Conservation (phyloP, 2,113 vertebrate genomes). For the Ctenodactylus gundi region DNA sequence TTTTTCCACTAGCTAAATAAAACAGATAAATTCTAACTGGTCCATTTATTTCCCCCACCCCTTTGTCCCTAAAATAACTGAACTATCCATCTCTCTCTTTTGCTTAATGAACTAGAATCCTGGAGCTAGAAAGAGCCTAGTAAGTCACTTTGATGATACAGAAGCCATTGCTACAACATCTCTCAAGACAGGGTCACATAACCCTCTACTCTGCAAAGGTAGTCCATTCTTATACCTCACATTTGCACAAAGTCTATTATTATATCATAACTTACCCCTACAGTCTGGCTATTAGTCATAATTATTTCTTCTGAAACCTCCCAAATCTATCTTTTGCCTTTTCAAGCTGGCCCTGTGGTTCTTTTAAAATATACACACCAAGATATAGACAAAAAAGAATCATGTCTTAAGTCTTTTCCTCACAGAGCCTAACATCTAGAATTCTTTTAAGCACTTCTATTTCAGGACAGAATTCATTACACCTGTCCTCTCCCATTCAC, state of each 20-base stretch:
- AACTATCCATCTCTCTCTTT: not conserved
- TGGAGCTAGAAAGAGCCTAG: not conserved
- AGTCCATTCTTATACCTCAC: not conserved
- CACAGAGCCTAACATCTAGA: not conserved
- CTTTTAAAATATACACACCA: not conserved
- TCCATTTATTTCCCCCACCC: not conserved
- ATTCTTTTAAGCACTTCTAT: not conserved
- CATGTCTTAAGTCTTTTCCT: not conserved
- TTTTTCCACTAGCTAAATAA: not conserved
- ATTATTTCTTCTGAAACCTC: slow-evolving; percentile 13
- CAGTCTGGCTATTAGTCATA: not conserved
- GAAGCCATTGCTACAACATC: not conserved
- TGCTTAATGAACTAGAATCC: not conserved
- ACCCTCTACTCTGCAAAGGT: not conserved
- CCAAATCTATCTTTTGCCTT: not conserved
- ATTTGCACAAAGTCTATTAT: not conserved
- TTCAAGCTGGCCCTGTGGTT: not conserved
- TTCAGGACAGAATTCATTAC: not conserved
- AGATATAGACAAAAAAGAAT: not conserved
- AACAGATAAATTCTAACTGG: not conserved
- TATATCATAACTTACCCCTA: not conserved
- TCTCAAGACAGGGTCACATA: not conserved
- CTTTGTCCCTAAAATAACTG: not conserved
- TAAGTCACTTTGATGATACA: not conserved
- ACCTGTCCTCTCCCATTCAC: not conserved